Percentiles rank a stretch among this genome's conserved stretches.
Conservation (phyloP, 2,113 vertebrate species). For the Anhinga anhinga region DNA sequence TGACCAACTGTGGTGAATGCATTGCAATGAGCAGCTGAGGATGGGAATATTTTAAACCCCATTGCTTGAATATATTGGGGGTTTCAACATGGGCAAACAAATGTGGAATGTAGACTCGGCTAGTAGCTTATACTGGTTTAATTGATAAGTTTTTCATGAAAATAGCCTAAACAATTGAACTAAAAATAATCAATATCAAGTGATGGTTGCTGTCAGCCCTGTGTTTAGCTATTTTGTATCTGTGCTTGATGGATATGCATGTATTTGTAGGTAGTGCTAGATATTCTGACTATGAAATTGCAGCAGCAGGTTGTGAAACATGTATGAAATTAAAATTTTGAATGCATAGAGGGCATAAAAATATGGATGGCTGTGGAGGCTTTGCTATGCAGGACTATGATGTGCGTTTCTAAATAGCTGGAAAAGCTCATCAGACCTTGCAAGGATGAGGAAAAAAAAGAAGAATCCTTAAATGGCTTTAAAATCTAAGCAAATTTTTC, state of each 20-base stretch:
- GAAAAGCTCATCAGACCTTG: slow-evolving; percentile 58
- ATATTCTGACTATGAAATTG: not conserved
- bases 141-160: not conserved
- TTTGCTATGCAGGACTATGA: slow-evolving; percentile 15
- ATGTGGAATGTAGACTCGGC: not conserved
- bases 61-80: not conserved
- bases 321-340: slow-evolving; percentile 58
- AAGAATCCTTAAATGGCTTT: slow-evolving; percentile 14
- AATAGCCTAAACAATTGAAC: not conserved
- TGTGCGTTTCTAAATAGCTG: slow-evolving; percentile 36
- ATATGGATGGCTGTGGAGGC: not conserved
- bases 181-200: slow-evolving; percentile 23
- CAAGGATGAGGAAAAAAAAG: not conserved
- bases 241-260: not conserved
- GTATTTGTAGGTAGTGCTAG: not conserved
- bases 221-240: not conserved
- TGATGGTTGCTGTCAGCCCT: not conserved
- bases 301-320: slow-evolving; percentile 33
- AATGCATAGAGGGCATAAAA: slow-evolving; percentile 41
- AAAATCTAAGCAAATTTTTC: slow-evolving; percentile 45
- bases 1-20: not conserved
- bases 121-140: not conserved
- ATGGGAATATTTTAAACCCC: not conserved
- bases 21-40: not conserved
- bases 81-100: not conserved